Evolutionary conservation across 2,888 invertebrate genomes (phyloP).

Genomic region (Caenorhabditis sulstoni): DNA sequence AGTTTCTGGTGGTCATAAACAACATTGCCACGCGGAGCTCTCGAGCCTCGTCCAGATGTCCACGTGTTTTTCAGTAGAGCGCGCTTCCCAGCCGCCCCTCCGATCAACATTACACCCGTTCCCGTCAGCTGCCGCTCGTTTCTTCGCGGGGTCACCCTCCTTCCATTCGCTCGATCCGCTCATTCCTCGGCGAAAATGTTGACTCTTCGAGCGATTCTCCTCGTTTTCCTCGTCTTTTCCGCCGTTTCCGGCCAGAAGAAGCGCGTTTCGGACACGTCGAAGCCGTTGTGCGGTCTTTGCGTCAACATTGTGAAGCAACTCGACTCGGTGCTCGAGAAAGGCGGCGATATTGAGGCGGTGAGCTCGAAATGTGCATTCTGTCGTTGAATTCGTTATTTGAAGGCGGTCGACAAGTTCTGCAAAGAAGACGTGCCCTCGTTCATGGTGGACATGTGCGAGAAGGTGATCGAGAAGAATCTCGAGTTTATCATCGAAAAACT

Average conservation of each 20-base stretch:
- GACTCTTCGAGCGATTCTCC: not conserved
- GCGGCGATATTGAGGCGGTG: conserved; percentile 56
- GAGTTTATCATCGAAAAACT: conserved; percentile 55
- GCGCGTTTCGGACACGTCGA: conserved; percentile 14
- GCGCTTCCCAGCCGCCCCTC: too few species aligned
- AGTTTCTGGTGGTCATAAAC: too few species aligned
- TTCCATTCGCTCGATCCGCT: not conserved
- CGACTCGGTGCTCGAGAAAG: conserved; percentile 49
- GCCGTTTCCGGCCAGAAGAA: conserved; percentile 15
- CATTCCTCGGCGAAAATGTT: not conserved
- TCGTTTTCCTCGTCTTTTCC: not conserved
- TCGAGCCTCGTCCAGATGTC: too few species aligned
- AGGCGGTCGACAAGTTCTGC: conserved; percentile 60
- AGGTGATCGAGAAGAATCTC: conserved; percentile 60
- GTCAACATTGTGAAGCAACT: conserved; percentile 58
- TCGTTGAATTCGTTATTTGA: not conserved
- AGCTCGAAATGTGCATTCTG: not conserved
- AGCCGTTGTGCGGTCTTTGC: conserved; percentile 55
- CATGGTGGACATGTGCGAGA: conserved; percentile 57
- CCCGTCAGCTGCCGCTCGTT: too few species aligned
- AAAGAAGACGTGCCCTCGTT: conserved; percentile 54
- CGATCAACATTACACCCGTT: too few species aligned
- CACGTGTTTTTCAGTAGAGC: too few species aligned
- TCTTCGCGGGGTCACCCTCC: too few species aligned
- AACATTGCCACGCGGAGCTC: too few species aligned